Evolutionary conservation across 2,797 vertebrate genomes (phyloP), one percentile per base, ranked within the genome.

Genomic region (Yasuhikotakia modesta): DNA sequence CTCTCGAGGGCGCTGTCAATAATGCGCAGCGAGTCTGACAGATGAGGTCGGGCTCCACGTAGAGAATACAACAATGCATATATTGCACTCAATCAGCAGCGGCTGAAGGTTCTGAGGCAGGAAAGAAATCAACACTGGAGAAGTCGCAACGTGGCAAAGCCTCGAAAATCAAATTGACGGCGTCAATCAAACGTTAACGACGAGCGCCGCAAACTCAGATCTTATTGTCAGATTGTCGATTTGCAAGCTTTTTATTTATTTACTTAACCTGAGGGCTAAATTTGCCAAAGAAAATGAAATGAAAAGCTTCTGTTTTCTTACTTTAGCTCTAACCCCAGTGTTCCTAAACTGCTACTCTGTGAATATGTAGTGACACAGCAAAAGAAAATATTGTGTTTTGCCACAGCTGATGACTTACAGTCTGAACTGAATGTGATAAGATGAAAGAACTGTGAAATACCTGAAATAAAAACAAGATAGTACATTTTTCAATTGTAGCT

Each of bases 1-100:
- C 64, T 85, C 69, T 55, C 4, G 69, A 69, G 61, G 67, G 13
- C 70, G 50, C 57, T 82, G 75, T 71, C 79, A 79, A 77, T 60
- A 63, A 35, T 19, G 3, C 55, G 45, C 65, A 66, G 48, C 39
- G 11, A 57, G 64, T 61, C 79, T 77, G 76, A 82, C 70, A 72
- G 73, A 72, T 76, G 67, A 81, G 78, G 70, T 58, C 27, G 13
- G 50, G 64, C 14, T 69, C 35, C 68, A 53, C 39, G 5, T 17
- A 19, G 39, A 63, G 63, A 79, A 74, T 46, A 67, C 73, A 70
- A 84, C 39, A 69, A 46, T 35, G 74, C 22, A 52, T 74, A 73
- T 57, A 63, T 53, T 73, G 73, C 67, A 60, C 32, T 68, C 63
- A 78, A 77, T 70, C 60, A 19, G 55, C 35, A 2, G 3, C 13